Evolutionary conservation across 1,140 invertebrate genomes (phyloP).

Genomic region (Orussus abietinus): DNA sequence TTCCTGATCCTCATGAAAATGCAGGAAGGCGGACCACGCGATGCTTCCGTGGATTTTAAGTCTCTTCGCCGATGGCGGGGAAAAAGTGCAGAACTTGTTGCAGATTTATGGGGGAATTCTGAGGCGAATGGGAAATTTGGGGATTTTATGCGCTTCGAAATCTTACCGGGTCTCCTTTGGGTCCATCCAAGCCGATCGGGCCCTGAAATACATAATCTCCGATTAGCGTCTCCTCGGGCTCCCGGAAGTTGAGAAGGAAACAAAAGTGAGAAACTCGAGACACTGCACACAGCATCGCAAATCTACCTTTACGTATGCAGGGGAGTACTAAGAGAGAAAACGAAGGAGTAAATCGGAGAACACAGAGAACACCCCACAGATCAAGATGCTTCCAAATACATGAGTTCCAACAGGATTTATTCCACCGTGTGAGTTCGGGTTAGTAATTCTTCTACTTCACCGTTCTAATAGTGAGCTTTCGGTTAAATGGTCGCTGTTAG

Average conservation of each 20-base stretch:
- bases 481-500: constrained; percentile 24
- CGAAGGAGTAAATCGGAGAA: constrained; percentile 20
- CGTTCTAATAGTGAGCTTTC: too few relatives aligned
- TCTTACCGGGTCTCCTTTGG: constrained; percentile 88
- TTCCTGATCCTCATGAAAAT: too few relatives aligned
- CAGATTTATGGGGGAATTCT: too few relatives aligned
- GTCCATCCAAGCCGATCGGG: constrained; percentile 88
- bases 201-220: constrained; percentile 67
- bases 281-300: background rate
- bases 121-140: too few relatives aligned
- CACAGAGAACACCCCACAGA: constrained; percentile 18
- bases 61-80: too few relatives aligned
- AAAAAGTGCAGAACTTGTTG: too few relatives aligned
- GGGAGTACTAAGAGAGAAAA: constrained; percentile 18
- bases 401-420: too few relatives aligned
- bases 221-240: too few relatives aligned
- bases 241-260: constrained; percentile 2
- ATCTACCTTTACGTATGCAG: constrained; percentile 4
- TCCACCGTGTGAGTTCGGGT: too few relatives aligned
- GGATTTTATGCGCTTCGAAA: too few relatives aligned
- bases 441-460: background rate
- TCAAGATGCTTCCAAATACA: constrained; percentile 39
- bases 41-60: too few relatives aligned
- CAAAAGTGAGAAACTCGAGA: constrained; percentile 1
- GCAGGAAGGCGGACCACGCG: too few relatives aligned